Conservation (phyloP, 2,797 vertebrate species). For the Falco biarmicus region DNA sequence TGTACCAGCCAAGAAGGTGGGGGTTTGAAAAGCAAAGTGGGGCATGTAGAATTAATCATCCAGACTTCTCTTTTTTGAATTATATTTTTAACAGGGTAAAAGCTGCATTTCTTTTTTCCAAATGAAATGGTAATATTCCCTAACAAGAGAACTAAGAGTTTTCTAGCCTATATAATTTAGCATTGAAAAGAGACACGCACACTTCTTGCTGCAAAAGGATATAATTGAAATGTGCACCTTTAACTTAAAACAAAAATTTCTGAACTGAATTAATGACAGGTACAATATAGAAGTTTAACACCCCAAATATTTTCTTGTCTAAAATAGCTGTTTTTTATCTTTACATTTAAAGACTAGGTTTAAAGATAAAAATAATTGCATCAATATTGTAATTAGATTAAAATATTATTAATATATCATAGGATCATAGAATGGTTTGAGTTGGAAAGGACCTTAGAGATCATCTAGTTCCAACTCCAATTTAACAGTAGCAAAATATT, state of each 20-base stretch:
- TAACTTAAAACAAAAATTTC: background rate
- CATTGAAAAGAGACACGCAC: background rate
- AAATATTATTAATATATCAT: background rate
- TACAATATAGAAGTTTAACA: background rate
- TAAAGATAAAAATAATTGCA: background rate
- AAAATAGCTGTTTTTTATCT: background rate
- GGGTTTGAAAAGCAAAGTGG: background rate
- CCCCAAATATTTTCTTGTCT: background rate
- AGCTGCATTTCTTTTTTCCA: background rate
- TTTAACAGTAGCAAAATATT: background rate
- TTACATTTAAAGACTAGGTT: background rate
- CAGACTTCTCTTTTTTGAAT: background rate
- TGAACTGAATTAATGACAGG: background rate
- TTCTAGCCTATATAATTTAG: background rate
- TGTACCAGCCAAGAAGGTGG: background rate
- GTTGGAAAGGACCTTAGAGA: too few species aligned
- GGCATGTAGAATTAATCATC: background rate
- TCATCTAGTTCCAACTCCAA: too few species aligned
- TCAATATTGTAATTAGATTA: background rate
- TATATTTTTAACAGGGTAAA: background rate
- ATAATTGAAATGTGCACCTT: background rate
- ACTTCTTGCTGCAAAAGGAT: background rate
- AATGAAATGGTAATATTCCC: background rate
- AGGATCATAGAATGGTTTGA: too few species aligned
- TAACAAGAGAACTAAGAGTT: background rate